Percentiles rank a stretch among this genome's conserved stretches.
Evolutionary conservation across 2,888 invertebrate genomes (phyloP).

Genomic region (Tolmerus cingulatus): DNA sequence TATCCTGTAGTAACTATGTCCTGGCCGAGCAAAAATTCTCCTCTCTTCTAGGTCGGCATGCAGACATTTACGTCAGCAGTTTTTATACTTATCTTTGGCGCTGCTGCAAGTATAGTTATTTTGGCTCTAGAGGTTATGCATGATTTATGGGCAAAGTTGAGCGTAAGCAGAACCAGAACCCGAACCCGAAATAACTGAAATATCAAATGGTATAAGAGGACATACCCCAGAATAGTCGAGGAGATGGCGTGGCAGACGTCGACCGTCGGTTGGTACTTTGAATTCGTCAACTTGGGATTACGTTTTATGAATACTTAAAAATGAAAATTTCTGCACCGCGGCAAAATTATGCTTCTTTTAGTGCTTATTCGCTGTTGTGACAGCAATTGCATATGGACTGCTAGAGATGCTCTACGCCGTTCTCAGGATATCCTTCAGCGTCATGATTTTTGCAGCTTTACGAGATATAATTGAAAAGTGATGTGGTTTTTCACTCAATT

Average conservation of each 20-base stretch:
- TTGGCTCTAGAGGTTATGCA: conserved; percentile 59
- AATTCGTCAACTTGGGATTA: conserved; percentile 48
- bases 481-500: not conserved
- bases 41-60: conserved; percentile 66
- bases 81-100: conserved; percentile 65
- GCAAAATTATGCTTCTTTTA: conserved; percentile 24
- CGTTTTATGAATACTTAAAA: conserved; percentile 48
- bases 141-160: conserved; percentile 45
- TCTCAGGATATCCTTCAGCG: not conserved
- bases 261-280: not conserved
- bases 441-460: not conserved
- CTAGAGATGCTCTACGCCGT: not conserved
- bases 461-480: conserved; percentile 20
- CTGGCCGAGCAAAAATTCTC: not conserved
- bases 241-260: not conserved
- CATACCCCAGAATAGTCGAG: not conserved
- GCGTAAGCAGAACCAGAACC: conserved; percentile 19
- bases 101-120: conserved; percentile 60
- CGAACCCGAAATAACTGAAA: conserved; percentile 28
- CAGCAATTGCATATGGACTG: not conserved
- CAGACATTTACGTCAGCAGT: conserved; percentile 69
- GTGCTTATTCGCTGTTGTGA: not conserved
- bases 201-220: conserved; percentile 18
- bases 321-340: conserved; percentile 32
- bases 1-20: not conserved